Evolutionary conservation across 1,140 invertebrate species (phyloP).

Genomic region (Brachionus paranguensis): DNA sequence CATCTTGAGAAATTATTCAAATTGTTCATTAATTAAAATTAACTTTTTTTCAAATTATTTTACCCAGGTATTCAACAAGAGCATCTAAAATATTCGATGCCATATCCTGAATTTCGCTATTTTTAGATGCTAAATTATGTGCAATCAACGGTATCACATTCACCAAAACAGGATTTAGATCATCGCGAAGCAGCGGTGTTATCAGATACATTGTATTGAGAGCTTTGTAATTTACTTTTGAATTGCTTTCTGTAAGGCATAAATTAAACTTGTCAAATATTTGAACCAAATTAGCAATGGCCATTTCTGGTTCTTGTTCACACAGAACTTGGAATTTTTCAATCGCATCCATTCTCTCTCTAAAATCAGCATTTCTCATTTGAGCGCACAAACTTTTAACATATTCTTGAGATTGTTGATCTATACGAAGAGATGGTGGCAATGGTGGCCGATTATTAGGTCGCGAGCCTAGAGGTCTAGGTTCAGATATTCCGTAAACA

Average conservation of each 20-base stretch:
- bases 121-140: slow-evolving; percentile 54
- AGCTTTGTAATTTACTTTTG: slow-evolving; percentile 53
- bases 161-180: slow-evolving; percentile 46
- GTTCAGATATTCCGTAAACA: slow-evolving; percentile 29
- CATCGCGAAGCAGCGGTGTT: slow-evolving; percentile 46
- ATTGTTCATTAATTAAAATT: no score
- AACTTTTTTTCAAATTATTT: neutral
- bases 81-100: slow-evolving; percentile 49
- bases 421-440: slow-evolving; percentile 43
- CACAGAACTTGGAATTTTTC: slow-evolving; percentile 47
- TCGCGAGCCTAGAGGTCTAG: slow-evolving; percentile 41
- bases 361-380: slow-evolving; percentile 50
- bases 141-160: slow-evolving; percentile 49
- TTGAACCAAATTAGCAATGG: slow-evolving; percentile 48
- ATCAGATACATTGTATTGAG: slow-evolving; percentile 51
- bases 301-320: slow-evolving; percentile 45
- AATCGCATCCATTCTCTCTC: slow-evolving; percentile 49
- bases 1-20: no score
- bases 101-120: slow-evolving; percentile 50
- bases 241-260: slow-evolving; percentile 52
- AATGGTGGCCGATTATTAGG: neutral
- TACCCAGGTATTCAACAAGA: slow-evolving; percentile 51
- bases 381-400: slow-evolving; percentile 47
- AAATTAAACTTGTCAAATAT: slow-evolving; percentile 55
- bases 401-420: slow-evolving; percentile 49